Evolutionary conservation across 2,797 vertebrate genomes (phyloP).

Genomic region (Hybognathus amarus): DNA sequence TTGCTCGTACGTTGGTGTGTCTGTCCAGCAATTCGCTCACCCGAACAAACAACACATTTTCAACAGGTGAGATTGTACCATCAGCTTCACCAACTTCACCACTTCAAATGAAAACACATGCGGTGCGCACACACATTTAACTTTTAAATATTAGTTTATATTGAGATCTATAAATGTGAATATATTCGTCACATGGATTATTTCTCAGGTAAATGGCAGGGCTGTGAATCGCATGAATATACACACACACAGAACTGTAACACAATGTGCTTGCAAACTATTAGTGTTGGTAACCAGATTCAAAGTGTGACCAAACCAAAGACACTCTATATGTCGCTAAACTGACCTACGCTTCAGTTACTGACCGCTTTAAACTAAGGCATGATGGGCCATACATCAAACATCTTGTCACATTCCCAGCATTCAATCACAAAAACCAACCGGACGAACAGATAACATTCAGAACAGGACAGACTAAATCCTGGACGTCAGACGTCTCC

Average conservation of each 20-base stretch:
- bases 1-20: conserved; percentile 54
- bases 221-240: conserved; percentile 47
- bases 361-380: background rate
- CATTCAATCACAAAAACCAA: background rate
- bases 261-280: conserved; percentile 5
- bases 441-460: conserved; percentile 5
- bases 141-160: conserved; percentile 60
- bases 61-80: conserved; percentile 53
- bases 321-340: background rate
- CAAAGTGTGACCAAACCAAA: background rate
- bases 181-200: conserved; percentile 54
- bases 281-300: conserved; percentile 1
- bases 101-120: conserved; percentile 53
- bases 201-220: conserved; percentile 49
- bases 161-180: conserved; percentile 56
- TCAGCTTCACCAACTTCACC: conserved; percentile 45
- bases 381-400: background rate
- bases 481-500: background rate
- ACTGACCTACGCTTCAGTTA: background rate
- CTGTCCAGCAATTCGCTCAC: conserved; percentile 57
- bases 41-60: conserved; percentile 41
- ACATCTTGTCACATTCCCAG: conserved; percentile 10
- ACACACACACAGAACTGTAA: conserved; percentile 49
- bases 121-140: conserved; percentile 57
- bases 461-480: conserved; percentile 3